Evolutionary conservation across 2,888 invertebrate species (phyloP).

Genomic region (Mactromeris polynyma): DNA sequence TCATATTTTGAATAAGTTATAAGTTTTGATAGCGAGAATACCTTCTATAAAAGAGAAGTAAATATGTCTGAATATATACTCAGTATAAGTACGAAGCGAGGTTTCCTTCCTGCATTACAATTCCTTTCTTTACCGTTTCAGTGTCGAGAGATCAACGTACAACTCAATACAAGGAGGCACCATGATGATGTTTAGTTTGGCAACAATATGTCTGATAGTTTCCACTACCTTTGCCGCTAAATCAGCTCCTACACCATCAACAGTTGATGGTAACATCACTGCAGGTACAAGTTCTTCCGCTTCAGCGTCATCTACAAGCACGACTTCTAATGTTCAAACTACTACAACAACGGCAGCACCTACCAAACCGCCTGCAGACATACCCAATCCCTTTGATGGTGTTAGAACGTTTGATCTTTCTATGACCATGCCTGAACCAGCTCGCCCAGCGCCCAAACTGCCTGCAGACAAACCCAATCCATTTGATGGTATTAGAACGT

Average conservation of each 20-base stretch:
- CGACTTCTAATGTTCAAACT: neutral
- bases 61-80: no score
- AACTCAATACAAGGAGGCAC: neutral
- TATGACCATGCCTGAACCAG: neutral
- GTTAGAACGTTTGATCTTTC: constrained; percentile 53
- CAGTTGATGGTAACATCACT: neutral
- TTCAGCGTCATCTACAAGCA: neutral
- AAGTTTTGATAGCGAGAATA: no score
- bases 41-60: no score
- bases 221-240: neutral
- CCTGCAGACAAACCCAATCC: neutral
- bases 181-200: neutral
- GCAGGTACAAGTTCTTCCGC: neutral
- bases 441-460: neutral
- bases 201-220: neutral
- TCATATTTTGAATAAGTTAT: no score
- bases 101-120: no score
- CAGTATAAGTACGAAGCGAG: no score
- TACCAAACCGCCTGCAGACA: neutral
- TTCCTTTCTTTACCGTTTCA: neutral
- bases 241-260: neutral
- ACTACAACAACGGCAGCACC: neutral
- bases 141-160: neutral
- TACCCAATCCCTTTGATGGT: no score
- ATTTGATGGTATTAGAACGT: constrained; percentile 11